Evolutionary conservation across 2,797 vertebrate species (phyloP).

Genomic region (Crax fasciolata): DNA sequence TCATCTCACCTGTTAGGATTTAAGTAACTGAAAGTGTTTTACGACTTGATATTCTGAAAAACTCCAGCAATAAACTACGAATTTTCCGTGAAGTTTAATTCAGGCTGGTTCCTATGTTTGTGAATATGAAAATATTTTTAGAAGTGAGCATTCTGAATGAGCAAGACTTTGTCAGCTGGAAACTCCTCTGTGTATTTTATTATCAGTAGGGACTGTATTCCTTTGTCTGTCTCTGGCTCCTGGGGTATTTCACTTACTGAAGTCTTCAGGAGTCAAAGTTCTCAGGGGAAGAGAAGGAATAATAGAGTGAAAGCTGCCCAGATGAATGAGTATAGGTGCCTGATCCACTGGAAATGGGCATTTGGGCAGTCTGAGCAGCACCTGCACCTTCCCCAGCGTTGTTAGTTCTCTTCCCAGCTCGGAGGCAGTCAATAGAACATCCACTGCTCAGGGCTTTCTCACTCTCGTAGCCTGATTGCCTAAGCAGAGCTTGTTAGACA

Average conservation of each 20-base stretch:
- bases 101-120: neutral
- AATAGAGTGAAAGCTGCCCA: neutral
- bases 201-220: neutral
- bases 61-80: neutral
- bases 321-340: neutral
- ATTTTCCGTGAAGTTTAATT: neutral
- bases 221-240: neutral
- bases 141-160: neutral
- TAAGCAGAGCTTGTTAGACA: neutral
- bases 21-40: neutral
- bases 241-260: neutral
- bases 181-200: neutral
- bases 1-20: neutral
- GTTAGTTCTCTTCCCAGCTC: fast-evolving
- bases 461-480: neutral
- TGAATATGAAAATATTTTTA: neutral
- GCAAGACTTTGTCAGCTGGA: neutral
- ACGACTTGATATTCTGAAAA: neutral
- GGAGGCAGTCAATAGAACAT: neutral
- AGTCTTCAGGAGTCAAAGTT: neutral
- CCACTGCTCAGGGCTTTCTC: neutral
- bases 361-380: neutral
- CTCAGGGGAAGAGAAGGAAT: neutral
- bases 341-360: neutral
- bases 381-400: fast-evolving